Evolutionary conservation across 1,140 invertebrate genomes (phyloP), one percentile per base, ranked within the genome.

Genomic region (Carposina sasakii): DNA sequence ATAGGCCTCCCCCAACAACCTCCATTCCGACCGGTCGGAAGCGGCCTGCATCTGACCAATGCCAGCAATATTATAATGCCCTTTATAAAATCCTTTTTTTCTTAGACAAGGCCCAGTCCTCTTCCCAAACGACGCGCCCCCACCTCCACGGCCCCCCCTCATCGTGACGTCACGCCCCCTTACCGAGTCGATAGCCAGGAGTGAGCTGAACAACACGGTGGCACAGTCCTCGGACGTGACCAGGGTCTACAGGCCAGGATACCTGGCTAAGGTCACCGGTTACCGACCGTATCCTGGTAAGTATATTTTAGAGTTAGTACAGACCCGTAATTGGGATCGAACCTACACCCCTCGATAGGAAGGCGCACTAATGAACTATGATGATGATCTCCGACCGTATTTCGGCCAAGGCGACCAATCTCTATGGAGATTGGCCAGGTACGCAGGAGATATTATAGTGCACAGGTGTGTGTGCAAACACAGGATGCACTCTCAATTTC

Each of bases 61-160:
- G 5, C 12, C 5, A 5, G 5, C 5, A 17, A 9, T 20, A 8
- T 39, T 5, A 19, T 19, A 19, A 6, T 39, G 36, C 9, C 16
- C 24, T 2, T 41, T 33, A 39, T 16, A 26, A n/a, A 31, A 23
- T 15, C 17, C 37, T 52, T 15, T 33, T 13, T 71, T 75, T n/a
- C 67, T n/a, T n/a, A 85, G 83, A 50, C 63, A 83, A 65, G 81
- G 84, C 2, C 84, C 84, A 49, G 75, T 86, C 0, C 44, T 86
- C 0, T 86, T 86, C 48, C 84, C 84, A 0, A 78, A 72, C 40
- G 63, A 81, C 26, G 57, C 51, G 0, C 63, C 72, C 0, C 73
- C 74, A 1, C 58, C 76, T 0, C 76, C 78, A 0, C 52, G 60
- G 1, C 60, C 59, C 0, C 81, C 77, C 0, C 54, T 86, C 2